These are phyloP conservation scores for Lucilia sericata DNA, from an alignment of 1,140 invertebrate species.

Conservation along the genomic window DNA sequence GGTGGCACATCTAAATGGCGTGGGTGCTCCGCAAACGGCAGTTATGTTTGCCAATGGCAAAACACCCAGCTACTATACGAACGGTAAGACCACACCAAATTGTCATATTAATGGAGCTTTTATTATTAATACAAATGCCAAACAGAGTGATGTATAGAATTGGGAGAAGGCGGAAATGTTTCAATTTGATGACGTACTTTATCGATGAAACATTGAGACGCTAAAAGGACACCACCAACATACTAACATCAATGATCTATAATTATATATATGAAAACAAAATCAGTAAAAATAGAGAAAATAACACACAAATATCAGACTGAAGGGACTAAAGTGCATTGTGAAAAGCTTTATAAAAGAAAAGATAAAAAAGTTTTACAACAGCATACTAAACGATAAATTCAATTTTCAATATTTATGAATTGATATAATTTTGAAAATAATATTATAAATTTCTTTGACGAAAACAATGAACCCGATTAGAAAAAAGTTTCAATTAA, in stretches of 20 bases:
- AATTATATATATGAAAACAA: background rate
- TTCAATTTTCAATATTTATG: background rate
- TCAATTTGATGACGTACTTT: slow-evolving; percentile 60
- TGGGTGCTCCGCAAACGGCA: slow-evolving; percentile 58
- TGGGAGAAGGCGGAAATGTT: slow-evolving; percentile 64
- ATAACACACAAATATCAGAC: slow-evolving; percentile 1
- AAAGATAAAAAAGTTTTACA: background rate
- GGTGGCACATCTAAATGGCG: slow-evolving; percentile 63
- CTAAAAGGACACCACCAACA: slow-evolving; percentile 2
- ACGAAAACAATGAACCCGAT: too few relatives aligned
- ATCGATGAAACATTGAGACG: slow-evolving; percentile 50
- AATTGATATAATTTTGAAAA: too few relatives aligned
- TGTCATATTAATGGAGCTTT: slow-evolving; percentile 67
- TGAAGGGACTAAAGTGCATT: background rate
- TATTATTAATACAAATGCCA: slow-evolving; percentile 67
- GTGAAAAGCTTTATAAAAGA: background rate
- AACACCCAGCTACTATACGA: slow-evolving; percentile 55
- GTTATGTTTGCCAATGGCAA: slow-evolving; percentile 65
- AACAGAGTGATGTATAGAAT: slow-evolving; percentile 68
- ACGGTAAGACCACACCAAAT: slow-evolving; percentile 53
- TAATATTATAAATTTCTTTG: too few relatives aligned
- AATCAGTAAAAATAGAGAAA: background rate
- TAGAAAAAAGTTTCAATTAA: too few relatives aligned
- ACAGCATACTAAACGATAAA: too few relatives aligned
- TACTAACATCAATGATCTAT: background rate